phyloP scores from a whole-genome alignment of 2,113 vertebrate genomes.

The Hyperopisus bebe region DNA sequence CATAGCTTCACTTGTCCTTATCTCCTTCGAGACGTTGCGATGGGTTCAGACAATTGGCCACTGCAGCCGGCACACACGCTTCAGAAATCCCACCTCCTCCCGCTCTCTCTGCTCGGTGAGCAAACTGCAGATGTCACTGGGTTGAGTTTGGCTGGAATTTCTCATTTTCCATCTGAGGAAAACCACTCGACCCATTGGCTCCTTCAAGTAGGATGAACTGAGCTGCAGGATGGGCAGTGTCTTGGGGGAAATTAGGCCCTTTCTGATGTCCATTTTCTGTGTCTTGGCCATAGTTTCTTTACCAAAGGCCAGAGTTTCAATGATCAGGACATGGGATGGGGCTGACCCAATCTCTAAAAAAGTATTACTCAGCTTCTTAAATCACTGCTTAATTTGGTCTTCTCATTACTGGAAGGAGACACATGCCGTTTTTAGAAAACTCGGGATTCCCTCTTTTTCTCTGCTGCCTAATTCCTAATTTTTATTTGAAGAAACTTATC shows the following conservation, averaged over 20 bases:
- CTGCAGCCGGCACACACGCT: neutral
- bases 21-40: neutral
- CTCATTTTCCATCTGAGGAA: constrained; percentile 42
- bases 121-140: constrained; percentile 29
- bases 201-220: constrained; percentile 41
- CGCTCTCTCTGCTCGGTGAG: constrained; percentile 28
- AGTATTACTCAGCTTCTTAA: neutral
- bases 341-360: neutral
- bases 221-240: constrained; percentile 10
- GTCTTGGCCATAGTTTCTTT: constrained; percentile 10
- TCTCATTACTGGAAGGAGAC: neutral
- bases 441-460: neutral
- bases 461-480: neutral
- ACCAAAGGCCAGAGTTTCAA: constrained; percentile 14
- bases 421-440: neutral
- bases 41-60: neutral
- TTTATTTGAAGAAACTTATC: neutral
- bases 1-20: neutral
- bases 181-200: constrained; percentile 40
- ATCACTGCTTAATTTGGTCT: neutral
- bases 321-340: neutral
- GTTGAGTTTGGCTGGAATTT: constrained; percentile 44
- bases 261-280: constrained; percentile 39
- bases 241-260: constrained; percentile 48
- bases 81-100: neutral